Evolutionary conservation across 2,797 vertebrate species (phyloP).

Genomic region (Sylvilagus floridanus): DNA sequence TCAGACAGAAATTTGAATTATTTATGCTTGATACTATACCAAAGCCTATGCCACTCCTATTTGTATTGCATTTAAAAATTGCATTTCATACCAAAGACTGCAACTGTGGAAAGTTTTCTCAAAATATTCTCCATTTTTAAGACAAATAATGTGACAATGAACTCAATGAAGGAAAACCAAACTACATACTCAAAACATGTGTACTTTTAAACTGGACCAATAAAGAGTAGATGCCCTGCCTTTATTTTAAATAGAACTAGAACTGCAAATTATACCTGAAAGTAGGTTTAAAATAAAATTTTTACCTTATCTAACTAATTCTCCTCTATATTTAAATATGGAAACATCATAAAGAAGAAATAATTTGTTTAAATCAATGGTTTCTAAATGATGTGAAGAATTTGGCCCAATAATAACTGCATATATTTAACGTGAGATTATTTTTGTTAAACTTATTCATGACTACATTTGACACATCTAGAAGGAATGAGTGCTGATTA

Average conservation of each 20-base stretch:
- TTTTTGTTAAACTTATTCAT: not conserved
- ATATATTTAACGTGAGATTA: not conserved
- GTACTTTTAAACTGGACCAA: not conserved
- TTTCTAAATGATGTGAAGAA: constrained; percentile 22
- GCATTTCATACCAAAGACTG: not conserved
- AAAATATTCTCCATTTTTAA: not conserved
- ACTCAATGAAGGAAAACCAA: not conserved
- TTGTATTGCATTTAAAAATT: not conserved
- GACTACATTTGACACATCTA: not conserved
- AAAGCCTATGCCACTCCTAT: not conserved
- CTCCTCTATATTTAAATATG: not conserved
- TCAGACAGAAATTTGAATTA: not conserved
- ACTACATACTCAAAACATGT: too few relatives aligned
- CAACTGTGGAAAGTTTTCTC: not conserved
- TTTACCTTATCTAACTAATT: not conserved
- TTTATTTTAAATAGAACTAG: not conserved
- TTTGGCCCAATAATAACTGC: not conserved
- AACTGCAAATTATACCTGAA: not conserved
- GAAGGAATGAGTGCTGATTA: not conserved
- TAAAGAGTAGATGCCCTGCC: not conserved
- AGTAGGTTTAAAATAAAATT: not conserved
- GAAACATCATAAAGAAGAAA: not conserved
- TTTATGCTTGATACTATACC: not conserved
- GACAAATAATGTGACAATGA: not conserved
- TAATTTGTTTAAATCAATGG: not conserved